These are phyloP conservation scores for Rhinogobius similis DNA, from an alignment of 2,113 vertebrate species.

Conservation along the genomic window DNA sequence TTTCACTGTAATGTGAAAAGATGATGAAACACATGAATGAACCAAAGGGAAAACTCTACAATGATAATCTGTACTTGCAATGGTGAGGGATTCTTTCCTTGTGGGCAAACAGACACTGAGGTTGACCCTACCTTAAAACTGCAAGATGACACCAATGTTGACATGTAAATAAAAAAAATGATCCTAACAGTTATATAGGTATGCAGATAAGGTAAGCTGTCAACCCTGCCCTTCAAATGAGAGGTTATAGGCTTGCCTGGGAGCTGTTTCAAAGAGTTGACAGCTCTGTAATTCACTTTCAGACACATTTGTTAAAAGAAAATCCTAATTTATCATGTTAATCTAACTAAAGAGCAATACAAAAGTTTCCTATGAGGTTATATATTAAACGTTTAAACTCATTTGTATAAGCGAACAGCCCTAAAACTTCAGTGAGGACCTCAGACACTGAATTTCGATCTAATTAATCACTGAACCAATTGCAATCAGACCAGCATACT, in stretches of 20 bases:
- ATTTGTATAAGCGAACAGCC: conserved; percentile 22
- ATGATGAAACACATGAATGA: background rate
- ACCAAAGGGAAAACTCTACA: background rate
- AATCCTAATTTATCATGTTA: background rate
- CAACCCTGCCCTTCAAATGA: conserved; percentile 48
- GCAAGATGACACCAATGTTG: background rate
- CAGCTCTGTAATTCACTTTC: conserved; percentile 52
- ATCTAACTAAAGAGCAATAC: background rate
- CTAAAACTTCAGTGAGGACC: conserved; percentile 30
- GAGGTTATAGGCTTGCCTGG: conserved; percentile 20
- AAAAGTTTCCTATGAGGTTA: conserved; percentile 19
- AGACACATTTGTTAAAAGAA: background rate
- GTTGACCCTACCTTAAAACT: background rate
- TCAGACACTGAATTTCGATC: conserved; percentile 31
- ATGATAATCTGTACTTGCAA: background rate
- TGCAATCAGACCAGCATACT: conserved; percentile 38
- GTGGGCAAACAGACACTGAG: background rate
- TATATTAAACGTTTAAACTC: conserved; percentile 38
- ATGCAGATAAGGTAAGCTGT: conserved; percentile 33
- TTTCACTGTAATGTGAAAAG: too few relatives aligned
- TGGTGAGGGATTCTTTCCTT: background rate
- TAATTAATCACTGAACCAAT: conserved; percentile 56
- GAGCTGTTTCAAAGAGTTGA: conserved; percentile 23
- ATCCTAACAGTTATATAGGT: conserved; percentile 12
- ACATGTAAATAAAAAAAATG: conserved; percentile 10